These are phyloP conservation scores for Lytechinus pictus DNA, from an alignment of 35 echinoderm and acorn worm species.

Conservation along the genomic window DNA sequence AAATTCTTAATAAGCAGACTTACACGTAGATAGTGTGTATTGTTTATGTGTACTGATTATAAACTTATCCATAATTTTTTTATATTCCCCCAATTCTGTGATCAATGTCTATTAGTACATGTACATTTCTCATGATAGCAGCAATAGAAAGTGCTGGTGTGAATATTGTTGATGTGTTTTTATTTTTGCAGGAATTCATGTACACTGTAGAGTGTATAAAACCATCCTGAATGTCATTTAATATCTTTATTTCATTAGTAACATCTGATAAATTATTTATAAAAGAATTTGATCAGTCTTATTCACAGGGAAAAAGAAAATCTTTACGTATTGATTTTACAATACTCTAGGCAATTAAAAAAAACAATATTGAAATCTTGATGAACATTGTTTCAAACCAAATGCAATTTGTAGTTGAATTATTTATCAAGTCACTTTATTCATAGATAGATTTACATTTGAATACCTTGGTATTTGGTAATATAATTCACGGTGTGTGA, in stretches of 20 bases:
- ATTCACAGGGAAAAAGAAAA: neutral
- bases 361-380: neutral
- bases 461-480: neutral
- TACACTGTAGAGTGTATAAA: too few species aligned
- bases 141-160: too few species aligned
- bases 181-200: too few species aligned
- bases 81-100: neutral
- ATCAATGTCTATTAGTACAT: neutral
- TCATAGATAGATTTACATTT: conserved; percentile 4
- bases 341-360: neutral
- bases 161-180: too few species aligned
- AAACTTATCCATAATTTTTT: neutral
- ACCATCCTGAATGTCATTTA: too few species aligned
- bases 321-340: neutral
- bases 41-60: neutral
- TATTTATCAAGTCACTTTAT: neutral
- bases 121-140: neutral
- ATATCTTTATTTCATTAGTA: neutral
- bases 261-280: neutral
- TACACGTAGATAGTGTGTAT: neutral
- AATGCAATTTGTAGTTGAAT: neutral
- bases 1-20: neutral
- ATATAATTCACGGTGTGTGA: neutral
- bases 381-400: neutral
- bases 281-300: too few species aligned